Evolutionary conservation across 2,797 vertebrate genomes (phyloP).

Genomic region (Taenioides sp.): DNA sequence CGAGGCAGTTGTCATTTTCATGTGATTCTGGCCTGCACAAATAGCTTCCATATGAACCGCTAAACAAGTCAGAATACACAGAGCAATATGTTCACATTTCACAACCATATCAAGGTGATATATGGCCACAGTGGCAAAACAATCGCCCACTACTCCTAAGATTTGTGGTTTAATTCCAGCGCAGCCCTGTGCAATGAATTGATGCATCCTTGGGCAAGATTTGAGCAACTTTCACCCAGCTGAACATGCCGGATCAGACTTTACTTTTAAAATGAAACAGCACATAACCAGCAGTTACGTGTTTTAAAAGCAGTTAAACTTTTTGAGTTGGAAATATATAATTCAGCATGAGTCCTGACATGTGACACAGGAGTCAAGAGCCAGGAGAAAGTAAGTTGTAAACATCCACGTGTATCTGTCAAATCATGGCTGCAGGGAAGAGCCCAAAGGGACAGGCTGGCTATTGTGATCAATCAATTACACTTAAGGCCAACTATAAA

Average conservation of each 20-base stretch:
- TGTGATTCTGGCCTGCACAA: background rate
- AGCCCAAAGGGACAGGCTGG: constrained; percentile 19
- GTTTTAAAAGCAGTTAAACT: constrained; percentile 45
- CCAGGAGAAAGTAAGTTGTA: constrained; percentile 55
- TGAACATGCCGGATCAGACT: background rate
- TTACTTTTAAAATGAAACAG: background rate
- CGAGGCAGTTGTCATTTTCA: constrained; percentile 22
- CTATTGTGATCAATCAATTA: constrained; percentile 25
- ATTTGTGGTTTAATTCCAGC: background rate
- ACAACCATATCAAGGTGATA: background rate
- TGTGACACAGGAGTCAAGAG: constrained; percentile 25
- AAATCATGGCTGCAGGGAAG: constrained; percentile 51
- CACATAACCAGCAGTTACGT: background rate
- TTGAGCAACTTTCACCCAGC: background rate
- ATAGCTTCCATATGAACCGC: constrained; percentile 18
- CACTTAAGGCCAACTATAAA: background rate
- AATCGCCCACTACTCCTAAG: background rate
- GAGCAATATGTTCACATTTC: too few relatives aligned
- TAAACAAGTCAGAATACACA: constrained; percentile 1
- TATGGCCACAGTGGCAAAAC: background rate
- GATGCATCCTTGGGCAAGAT: background rate
- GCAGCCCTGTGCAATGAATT: background rate
- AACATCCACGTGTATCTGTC: constrained; percentile 37
- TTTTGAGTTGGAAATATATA: constrained; percentile 39
- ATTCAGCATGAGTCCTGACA: constrained; percentile 30